phyloP scores from a whole-genome alignment of 2,888 invertebrate species.

The Argyresthia albistria region DNA sequence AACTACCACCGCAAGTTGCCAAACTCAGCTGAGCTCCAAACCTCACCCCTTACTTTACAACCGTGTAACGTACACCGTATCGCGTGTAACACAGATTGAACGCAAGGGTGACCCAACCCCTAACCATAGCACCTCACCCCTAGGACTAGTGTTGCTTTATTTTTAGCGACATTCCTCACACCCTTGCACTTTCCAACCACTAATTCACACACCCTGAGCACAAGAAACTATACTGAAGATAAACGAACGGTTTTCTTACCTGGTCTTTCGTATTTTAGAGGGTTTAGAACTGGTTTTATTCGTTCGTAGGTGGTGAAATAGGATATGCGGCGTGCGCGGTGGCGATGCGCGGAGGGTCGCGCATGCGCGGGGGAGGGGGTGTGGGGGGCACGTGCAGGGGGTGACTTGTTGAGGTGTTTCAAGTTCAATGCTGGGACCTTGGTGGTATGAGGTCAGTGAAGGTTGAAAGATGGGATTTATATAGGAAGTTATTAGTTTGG shows the following conservation, averaged over 20 bases:
- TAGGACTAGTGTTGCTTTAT: conserved; percentile 56
- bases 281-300: conserved; percentile 53
- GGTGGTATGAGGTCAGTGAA: no score
- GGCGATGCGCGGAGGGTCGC: conserved; percentile 34
- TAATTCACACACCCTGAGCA: neutral
- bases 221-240: conserved; percentile 15
- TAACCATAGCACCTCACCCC: conserved; percentile 71
- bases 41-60: no score
- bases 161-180: conserved; percentile 67
- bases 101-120: conserved; percentile 67
- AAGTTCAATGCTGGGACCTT: conserved; percentile 3
- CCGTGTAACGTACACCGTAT: no score
- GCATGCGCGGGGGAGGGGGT: conserved; percentile 19
- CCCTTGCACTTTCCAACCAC: conserved; percentile 31
- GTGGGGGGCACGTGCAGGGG: conserved; percentile 13
- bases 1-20: no score
- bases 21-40: no score
- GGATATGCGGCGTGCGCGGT: conserved; percentile 39
- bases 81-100: conserved; percentile 26
- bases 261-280: conserved; percentile 19
- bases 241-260: conserved; percentile 30
- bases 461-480: no score
- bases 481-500: no score
- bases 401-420: conserved; percentile 8
- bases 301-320: conserved; percentile 46